A percentile compares a stretch with the other conserved stretches of the same genome.
Evolutionary conservation across 2,797 vertebrate species (phyloP).

Genomic region (Bradypodion pumilum): DNA sequence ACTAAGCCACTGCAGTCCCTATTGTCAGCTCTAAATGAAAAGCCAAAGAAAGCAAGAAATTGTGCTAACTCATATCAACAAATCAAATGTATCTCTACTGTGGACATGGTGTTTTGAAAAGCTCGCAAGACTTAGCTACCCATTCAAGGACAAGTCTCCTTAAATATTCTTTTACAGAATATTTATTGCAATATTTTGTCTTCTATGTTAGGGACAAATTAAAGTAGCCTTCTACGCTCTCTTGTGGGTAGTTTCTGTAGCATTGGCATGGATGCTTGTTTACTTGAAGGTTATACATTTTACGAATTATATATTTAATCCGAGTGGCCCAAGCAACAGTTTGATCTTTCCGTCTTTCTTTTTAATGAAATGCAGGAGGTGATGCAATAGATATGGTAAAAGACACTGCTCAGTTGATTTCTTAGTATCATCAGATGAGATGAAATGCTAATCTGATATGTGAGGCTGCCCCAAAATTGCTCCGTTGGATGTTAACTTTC

Average conservation of each 20-base stretch:
- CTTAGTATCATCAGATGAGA: background rate
- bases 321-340: background rate
- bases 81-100: background rate
- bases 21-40: background rate
- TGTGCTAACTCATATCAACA: background rate
- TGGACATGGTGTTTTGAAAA: background rate
- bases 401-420: background rate
- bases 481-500: background rate
- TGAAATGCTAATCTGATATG: background rate
- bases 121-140: background rate
- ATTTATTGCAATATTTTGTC: no score
- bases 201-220: no score
- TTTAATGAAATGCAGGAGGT: background rate
- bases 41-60: background rate
- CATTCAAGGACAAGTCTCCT: background rate
- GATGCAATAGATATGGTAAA: background rate
- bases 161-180: no score
- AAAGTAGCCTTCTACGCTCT: background rate
- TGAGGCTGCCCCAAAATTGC: background rate
- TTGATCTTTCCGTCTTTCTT: background rate
- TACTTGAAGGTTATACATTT: no score
- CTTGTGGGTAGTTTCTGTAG: background rate
- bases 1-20: no score
- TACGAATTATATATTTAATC: no score
- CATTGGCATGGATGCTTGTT: background rate